Conservation (phyloP, 2,888 invertebrate species). For the Rotaria macrura region DNA sequence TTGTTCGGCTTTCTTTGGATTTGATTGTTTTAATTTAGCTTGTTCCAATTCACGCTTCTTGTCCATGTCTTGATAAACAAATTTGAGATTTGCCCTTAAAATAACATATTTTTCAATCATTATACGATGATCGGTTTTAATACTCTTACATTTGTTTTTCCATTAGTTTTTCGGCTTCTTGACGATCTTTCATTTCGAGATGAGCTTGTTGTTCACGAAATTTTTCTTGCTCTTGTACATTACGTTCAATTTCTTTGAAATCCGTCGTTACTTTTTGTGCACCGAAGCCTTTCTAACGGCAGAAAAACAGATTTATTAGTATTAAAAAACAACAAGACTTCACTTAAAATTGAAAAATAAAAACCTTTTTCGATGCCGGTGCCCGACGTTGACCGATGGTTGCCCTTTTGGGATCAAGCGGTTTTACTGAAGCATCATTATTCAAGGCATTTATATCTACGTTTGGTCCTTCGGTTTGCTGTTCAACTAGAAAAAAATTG, state of each 20-base stretch:
- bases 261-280: conserved; percentile 86
- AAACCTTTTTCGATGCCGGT: conserved; percentile 56
- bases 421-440: conserved; percentile 35
- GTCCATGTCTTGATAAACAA: conserved; percentile 45
- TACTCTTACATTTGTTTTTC: conserved; percentile 29
- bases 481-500: conserved; percentile 3
- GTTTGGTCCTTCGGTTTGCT: not conserved
- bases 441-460: not conserved
- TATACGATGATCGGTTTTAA: not conserved
- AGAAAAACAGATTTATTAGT: not conserved
- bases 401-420: conserved; percentile 55
- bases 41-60: conserved; percentile 57
- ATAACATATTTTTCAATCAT: not conserved
- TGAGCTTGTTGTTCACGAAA: conserved; percentile 34
- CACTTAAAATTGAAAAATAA: not conserved
- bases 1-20: conserved; percentile 74
- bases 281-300: conserved; percentile 66
- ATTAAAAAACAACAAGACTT: not conserved
- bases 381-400: conserved; percentile 64
- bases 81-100: conserved; percentile 44
- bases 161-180: conserved; percentile 59
- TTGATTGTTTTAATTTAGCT: conserved; percentile 61
- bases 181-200: conserved; percentile 46
- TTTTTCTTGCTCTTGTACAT: conserved; percentile 61
- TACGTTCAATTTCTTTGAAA: conserved; percentile 83